A percentile compares a stretch with the other conserved stretches of the same genome.
Evolutionary conservation across 2,113 vertebrate species (phyloP).

Genomic region (Oostethus manadensis): DNA sequence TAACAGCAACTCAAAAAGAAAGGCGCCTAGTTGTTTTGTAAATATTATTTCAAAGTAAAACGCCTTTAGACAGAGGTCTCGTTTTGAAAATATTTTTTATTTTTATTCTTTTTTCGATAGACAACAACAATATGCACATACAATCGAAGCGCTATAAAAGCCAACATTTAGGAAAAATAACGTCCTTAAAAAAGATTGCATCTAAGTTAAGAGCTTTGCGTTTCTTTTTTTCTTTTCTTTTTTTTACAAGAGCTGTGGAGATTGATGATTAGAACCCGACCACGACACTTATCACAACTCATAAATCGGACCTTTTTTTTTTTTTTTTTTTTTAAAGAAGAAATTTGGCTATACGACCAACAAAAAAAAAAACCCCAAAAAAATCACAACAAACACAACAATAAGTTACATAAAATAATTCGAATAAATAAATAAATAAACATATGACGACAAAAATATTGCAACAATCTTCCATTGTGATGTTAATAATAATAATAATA

Average conservation of each 20-base stretch:
- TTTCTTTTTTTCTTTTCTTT: slow-evolving; percentile 49
- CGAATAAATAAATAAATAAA: slow-evolving; percentile 98
- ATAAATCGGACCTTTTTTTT: slow-evolving; percentile 56
- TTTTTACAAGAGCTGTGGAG: slow-evolving; percentile 73
- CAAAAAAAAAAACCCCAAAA: too few species aligned
- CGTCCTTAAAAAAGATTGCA: slow-evolving; percentile 99
- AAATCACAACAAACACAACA: slow-evolving; percentile 81
- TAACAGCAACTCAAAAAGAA: too few species aligned
- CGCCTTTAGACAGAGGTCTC: slow-evolving; percentile 29
- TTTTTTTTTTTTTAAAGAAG: too few species aligned
- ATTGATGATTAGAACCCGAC: slow-evolving; percentile 75
- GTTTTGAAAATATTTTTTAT: slow-evolving; percentile 92
- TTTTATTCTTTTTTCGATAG: slow-evolving; percentile 78
- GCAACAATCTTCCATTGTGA: slow-evolving; percentile 80
- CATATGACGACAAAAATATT: slow-evolving; percentile 90
- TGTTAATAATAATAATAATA: slow-evolving; percentile 42
- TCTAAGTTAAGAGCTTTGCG: slow-evolving; percentile 96
- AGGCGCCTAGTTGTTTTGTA: background rate
- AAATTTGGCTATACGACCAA: slow-evolving; percentile 81
- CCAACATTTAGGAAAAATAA: slow-evolving; percentile 99
- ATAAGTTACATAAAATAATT: slow-evolving; percentile 87
- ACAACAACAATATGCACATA: slow-evolving; percentile 94
- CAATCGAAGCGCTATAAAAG: slow-evolving; percentile 99
- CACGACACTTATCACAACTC: slow-evolving; percentile 73
- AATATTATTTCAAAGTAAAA: background rate